Conservation (phyloP, 2,888 invertebrate genomes). For the Cabera pusaria region DNA sequence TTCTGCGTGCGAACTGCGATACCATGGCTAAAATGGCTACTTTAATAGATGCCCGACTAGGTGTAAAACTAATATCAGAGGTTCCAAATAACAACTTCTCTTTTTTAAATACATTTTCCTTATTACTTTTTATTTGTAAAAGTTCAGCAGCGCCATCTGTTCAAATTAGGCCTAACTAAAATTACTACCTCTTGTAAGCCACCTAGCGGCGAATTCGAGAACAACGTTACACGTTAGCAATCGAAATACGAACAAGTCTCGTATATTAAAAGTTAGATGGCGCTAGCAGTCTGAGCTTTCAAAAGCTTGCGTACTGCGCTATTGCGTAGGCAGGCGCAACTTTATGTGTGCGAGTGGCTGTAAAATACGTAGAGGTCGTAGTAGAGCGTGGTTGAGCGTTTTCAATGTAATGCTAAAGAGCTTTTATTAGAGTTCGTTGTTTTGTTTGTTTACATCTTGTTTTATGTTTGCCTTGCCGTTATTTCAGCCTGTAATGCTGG, state of each 20-base stretch:
- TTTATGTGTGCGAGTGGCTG: background rate
- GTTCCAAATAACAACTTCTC: no score
- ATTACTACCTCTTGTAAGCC: constrained; percentile 30
- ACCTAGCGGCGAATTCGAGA: constrained; percentile 37
- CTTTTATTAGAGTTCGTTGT: constrained; percentile 19
- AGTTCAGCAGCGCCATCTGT: constrained; percentile 44
- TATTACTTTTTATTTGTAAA: constrained; percentile 2
- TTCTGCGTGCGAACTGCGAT: no score
- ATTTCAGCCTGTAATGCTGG: constrained; percentile 18
- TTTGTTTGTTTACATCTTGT: constrained; percentile 19
- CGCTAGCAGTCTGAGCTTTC: constrained; percentile 40
- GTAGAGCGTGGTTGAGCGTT: no score
- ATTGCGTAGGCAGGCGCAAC: constrained; percentile 39
- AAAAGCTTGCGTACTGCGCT: no score
- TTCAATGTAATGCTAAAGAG: constrained; percentile 4
- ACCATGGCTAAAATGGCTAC: no score
- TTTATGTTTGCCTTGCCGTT: constrained; percentile 10
- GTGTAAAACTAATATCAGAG: no score
- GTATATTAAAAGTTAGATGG: constrained; percentile 48
- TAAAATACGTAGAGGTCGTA: constrained; percentile 11
- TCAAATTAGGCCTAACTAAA: constrained; percentile 25
- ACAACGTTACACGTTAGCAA: constrained; percentile 31
- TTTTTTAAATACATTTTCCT: background rate
- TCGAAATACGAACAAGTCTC: constrained; percentile 15
- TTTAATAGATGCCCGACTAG: no score